Evolutionary conservation across 1,140 invertebrate species (phyloP), one percentile per base, ranked within the genome.

Genomic region (Conopomorpha cramerella): DNA sequence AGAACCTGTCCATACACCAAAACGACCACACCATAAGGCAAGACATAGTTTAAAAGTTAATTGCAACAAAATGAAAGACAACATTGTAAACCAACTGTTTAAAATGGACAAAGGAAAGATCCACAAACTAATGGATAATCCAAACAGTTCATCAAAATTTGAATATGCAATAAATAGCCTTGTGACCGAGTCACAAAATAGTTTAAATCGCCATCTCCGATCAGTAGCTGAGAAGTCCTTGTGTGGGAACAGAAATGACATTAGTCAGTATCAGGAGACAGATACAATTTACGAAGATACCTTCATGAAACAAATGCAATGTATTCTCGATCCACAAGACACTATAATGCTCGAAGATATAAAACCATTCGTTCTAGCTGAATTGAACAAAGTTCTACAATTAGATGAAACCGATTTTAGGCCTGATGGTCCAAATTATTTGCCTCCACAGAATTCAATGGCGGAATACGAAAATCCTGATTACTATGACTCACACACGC

Each of bases 241-340:
- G 1, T 57, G 46, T 37, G 55, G 50, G 32, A 50, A 59, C 17
- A 64, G 61, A 45, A 45, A 45, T 28, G 64, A 72, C 15, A 68
- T 68, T 39, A 65, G 71, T 28, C 51, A 17, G 23, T 34, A 66
- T 46, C 51, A 70, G 52, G 61, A 73, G 13, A 64, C 57, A 41
- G 71, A 72, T 31, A 76, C 71, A 14, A 66, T 73, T 34, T 76
- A 73, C 59, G 68, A 76, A 45, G 71, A 76, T 38, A 76, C 68
- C 35, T 76, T 76, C 40, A 56, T 76, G 49, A 73, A 70, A 55
- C 71, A 76, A 46, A 76, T 76, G 71, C 71, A 76, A 34, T 62
- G 62, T 43, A 55, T 76, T 13, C 40, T 76, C 28, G 68, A 76
- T 39, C 68, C 71, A n/a, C 67, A 72, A 37, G 71, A 73, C 31